Base-by-base conservation (phyloP, 2,888 invertebrate species). In the Gerris lacustris region DNA sequence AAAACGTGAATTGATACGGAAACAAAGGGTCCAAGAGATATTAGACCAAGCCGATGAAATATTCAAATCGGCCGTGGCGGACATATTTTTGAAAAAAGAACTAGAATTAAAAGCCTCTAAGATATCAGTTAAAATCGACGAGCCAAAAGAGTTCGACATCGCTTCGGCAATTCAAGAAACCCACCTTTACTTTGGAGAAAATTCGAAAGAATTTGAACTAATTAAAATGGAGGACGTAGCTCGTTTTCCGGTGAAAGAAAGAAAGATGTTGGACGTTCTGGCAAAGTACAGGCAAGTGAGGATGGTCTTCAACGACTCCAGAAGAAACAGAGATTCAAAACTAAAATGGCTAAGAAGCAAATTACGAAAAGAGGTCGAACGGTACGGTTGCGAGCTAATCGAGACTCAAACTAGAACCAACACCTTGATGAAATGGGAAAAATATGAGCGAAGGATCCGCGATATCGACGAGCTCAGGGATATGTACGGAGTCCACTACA, bases 41-140 rank as follows among this genome's bases (percentile, higher is more conserved):
- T 67, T 76, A 17, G 72, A 72, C 45, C 73, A 74, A 67, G 76
- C 76, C 9, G 76, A 76, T 68, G 70, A 69, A 17, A 73, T 76
- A 44, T 76, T 75, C 68, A 68, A 69, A 67, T 66, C 64, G n/a
- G 72, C 70, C 15, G 71, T 72, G 9, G 63, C 63, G 6, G 45
- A 64, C n/a, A 68, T 63, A 15, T 45, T 69, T 43, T 18, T 45
- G 18, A 63, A 68, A n/a, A 45, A 71, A 17, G 31, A 71, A 17
- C 45, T 69, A 62, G 63, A 45, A 43, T 44, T 66, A 6, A 70
- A 69, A 63, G 55, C 71, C 67, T 67, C 47, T 9, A 45, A 68
- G 11, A 44, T 70, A 62, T 70, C 67, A 9, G 9, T 70, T 7
- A 68, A 44, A 43, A 18, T 70, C n/a, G 62, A 18, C 7, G 31